These are phyloP conservation scores for Amyelois transitella DNA, from an alignment of 1,140 invertebrate genomes.

Conservation along the genomic window DNA sequence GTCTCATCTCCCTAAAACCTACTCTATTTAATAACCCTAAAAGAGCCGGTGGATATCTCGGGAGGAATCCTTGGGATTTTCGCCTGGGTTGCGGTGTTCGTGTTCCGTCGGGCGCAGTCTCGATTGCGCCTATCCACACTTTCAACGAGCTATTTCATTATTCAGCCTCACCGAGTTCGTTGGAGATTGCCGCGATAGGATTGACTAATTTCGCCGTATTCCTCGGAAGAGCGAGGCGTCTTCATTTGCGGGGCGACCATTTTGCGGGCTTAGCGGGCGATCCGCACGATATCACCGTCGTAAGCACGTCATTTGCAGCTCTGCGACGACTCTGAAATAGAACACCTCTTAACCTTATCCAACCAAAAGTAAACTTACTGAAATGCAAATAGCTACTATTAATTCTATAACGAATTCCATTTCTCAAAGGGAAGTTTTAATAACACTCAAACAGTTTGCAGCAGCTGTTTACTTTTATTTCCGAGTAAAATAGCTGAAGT, in stretches of 20 bases:
- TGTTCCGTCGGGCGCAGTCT: conserved; percentile 42
- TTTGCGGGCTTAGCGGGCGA: conserved; percentile 46
- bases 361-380: conserved; percentile 19
- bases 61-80: conserved; percentile 61
- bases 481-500: conserved; percentile 24
- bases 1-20: conserved; percentile 64
- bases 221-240: conserved; percentile 40
- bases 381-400: conserved; percentile 34
- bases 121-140: conserved; percentile 44
- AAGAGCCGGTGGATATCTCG: conserved; percentile 60
- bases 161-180: conserved; percentile 46
- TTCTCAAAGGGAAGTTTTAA: conserved; percentile 32
- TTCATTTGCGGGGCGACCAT: conserved; percentile 54
- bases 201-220: conserved; percentile 62
- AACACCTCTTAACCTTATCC: conserved; percentile 22
- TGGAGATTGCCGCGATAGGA: conserved; percentile 53
- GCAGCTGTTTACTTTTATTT: conserved; percentile 24
- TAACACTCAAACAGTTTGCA: conserved; percentile 37
- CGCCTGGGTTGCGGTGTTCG: conserved; percentile 30
- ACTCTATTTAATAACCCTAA: conserved; percentile 68
- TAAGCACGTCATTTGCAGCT: conserved; percentile 58
- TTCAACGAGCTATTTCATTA: conserved; percentile 68
- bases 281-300: conserved; percentile 42
- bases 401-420: conserved; percentile 29
- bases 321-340: conserved; percentile 32